Evolutionary conservation across 2,113 vertebrate species (phyloP), one percentile per base, ranked within the genome.

Genomic region (Callithrix jacchus): DNA sequence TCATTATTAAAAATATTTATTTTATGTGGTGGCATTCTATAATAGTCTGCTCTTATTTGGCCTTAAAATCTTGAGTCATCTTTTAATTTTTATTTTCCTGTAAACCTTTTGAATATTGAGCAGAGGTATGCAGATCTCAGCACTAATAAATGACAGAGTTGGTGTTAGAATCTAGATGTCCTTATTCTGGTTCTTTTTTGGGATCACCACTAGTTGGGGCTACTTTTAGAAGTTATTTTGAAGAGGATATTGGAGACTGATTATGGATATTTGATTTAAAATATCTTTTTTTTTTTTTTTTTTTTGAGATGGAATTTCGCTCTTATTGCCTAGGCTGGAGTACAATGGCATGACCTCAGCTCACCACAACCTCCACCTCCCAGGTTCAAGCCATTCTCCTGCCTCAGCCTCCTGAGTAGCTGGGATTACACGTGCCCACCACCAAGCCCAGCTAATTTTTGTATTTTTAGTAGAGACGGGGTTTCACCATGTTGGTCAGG

Each of bases 191-290:
- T 94, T 80, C 61, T 64, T 64, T 64, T 30, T 64, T 30, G 30
- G 85, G n/a, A 68, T 92, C 42, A 2, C 40, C 30, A 76, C 54
- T 52, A 52, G 13, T 74, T 95, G 45, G 35, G 42, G 13, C 49
- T 89, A 70, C 49, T 86, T 94, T 92, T 87, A n/a, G 61, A 92
- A 94, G 64, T 92, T 86, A 71, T 6, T 64, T 64, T 37, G 47
- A 70, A 86, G 37, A 47, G 13, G 6, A 58, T 56, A 49, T 35
- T 81, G 68, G 47, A 3, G 7, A 71, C 61, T 85, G 32, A 52
- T 87, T 87, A 71, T 64, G 30, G 66, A 49, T 42, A 23, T 90
- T 12, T 76, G 47, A 89, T 90, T 93, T 47, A 76, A 86, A 66
- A 66, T 76, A 32, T 17, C 14, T 52, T 52, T 52, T 52, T 52